Percentiles rank a stretch among this genome's conserved stretches.
phyloP scores from a whole-genome alignment of 2,113 vertebrate species.

The Dryoscopus gambensis region DNA sequence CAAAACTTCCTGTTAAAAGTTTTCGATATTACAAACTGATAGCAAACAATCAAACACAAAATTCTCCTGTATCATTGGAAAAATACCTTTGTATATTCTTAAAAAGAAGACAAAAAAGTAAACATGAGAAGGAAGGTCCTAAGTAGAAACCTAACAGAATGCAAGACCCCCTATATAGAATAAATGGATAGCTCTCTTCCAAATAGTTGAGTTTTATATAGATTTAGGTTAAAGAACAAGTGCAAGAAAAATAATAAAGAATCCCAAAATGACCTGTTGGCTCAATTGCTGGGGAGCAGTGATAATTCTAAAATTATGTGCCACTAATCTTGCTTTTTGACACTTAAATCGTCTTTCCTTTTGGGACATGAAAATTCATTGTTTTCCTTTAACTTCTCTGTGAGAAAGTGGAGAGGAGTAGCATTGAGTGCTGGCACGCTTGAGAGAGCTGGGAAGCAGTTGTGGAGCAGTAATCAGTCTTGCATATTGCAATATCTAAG shows the following conservation, averaged over 20 bases:
- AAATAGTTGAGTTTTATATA: not conserved
- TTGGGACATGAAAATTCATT: not conserved
- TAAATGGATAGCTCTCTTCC: not conserved
- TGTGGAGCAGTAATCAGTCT: not conserved
- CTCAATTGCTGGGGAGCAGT: not conserved
- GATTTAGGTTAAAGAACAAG: not conserved
- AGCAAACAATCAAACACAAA: not conserved
- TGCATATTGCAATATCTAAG: slow-evolving; percentile 19
- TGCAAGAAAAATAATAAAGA: not conserved
- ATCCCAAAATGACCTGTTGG: not conserved
- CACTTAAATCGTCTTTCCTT: not conserved
- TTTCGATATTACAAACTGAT: not conserved
- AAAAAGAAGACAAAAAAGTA: not conserved
- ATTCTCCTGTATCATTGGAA: not conserved
- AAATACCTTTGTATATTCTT: not conserved
- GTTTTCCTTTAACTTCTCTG: not conserved
- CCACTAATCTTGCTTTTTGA: not conserved
- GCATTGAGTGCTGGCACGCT: fast-evolving
- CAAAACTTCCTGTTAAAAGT: not conserved
- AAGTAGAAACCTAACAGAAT: not conserved
- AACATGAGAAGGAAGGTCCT: not conserved
- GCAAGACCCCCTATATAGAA: not conserved
- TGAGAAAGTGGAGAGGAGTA: not conserved
- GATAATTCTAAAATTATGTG: not conserved
- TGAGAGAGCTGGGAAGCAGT: not conserved